Conservation (phyloP, 2,888 invertebrate genomes). For the Macrosiphum euphorbiae region DNA sequence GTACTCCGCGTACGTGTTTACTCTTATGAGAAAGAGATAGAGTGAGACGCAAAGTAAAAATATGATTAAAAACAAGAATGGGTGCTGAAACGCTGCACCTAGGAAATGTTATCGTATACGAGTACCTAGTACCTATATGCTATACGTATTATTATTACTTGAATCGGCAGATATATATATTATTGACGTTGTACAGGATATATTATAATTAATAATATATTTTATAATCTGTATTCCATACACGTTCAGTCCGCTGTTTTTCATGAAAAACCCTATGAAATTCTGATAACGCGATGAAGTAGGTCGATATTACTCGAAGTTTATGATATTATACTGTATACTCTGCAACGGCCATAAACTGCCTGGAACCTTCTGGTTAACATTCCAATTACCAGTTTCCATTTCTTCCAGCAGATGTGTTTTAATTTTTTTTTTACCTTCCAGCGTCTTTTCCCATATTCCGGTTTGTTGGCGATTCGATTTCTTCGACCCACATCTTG, state of each 20-base stretch:
- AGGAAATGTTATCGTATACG: background rate
- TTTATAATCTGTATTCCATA: background rate
- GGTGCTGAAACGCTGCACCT: background rate
- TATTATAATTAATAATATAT: background rate
- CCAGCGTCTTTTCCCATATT: conserved; percentile 36
- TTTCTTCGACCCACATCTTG: conserved; percentile 60
- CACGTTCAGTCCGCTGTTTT: background rate
- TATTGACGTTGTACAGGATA: background rate
- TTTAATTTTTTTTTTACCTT: conserved; percentile 31
- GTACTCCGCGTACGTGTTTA: background rate
- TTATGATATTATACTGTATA: background rate
- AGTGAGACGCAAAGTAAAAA: background rate
- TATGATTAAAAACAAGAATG: too few species aligned
- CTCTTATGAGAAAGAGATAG: background rate
- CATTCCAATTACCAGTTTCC: conserved; percentile 51
- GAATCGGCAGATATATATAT: background rate
- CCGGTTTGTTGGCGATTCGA: conserved; percentile 56
- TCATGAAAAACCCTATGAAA: conserved; percentile 19
- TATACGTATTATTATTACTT: too few species aligned
- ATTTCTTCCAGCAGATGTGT: conserved; percentile 44
- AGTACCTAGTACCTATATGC: background rate
- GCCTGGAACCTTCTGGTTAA: conserved; percentile 27
- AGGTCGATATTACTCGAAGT: conserved; percentile 26
- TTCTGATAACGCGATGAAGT: conserved; percentile 16
- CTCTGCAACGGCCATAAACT: conserved; percentile 29